These are phyloP conservation scores for Muscina levida DNA, from an alignment of 2,888 invertebrate species.

Conservation along the genomic window DNA sequence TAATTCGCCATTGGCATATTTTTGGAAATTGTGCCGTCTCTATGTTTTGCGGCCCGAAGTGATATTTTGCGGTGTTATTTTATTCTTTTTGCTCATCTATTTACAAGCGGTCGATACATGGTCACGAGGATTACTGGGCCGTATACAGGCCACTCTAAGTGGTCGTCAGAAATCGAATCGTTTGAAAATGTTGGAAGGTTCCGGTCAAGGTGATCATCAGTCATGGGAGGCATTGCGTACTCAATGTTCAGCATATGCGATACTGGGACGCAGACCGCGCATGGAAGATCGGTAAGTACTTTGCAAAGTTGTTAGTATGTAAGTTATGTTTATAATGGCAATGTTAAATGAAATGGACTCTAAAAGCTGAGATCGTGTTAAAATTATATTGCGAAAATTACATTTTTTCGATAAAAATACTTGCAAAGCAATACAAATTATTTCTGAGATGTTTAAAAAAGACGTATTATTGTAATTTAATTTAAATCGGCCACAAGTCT, in stretches of 20 bases:
- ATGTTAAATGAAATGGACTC: too few relatives aligned
- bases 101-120: slow-evolving; percentile 91
- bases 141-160: slow-evolving; percentile 78
- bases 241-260: slow-evolving; percentile 91
- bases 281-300: slow-evolving; percentile 92
- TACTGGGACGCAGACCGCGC: slow-evolving; percentile 92
- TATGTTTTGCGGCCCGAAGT: slow-evolving; percentile 91
- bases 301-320: too few relatives aligned
- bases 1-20: slow-evolving; percentile 87
- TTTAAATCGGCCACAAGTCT: too few relatives aligned
- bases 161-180: slow-evolving; percentile 74
- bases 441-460: too few relatives aligned
- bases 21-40: slow-evolving; percentile 89
- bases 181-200: slow-evolving; percentile 70
- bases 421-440: too few relatives aligned
- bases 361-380: too few relatives aligned
- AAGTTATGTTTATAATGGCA: too few relatives aligned
- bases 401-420: too few relatives aligned
- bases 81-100: slow-evolving; percentile 88
- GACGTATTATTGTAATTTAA: too few relatives aligned
- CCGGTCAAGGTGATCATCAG: slow-evolving; percentile 80
- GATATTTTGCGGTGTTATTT: slow-evolving; percentile 85
- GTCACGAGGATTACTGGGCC: slow-evolving; percentile 87
- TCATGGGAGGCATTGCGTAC: slow-evolving; percentile 89
- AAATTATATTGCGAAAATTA: too few relatives aligned